Conservation (phyloP, 2,797 vertebrate species). For the Anguilla obscura region DNA sequence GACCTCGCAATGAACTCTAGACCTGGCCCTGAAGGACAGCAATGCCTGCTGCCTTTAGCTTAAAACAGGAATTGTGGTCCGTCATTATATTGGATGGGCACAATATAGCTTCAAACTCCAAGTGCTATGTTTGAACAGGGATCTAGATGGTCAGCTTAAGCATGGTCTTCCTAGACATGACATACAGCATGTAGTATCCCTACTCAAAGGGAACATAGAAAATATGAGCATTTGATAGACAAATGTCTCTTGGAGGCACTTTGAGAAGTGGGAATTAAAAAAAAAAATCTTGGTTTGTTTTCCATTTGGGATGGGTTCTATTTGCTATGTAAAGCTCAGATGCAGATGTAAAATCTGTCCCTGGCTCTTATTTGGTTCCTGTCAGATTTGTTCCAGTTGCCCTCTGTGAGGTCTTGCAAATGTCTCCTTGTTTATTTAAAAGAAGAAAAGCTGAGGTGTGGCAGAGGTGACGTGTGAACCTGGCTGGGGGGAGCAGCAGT, state of each 20-base stretch:
- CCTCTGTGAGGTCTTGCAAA: not conserved
- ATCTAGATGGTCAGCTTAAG: not conserved
- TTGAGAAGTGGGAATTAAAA: not conserved
- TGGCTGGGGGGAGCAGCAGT: not conserved
- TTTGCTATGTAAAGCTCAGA: slow-evolving; percentile 17
- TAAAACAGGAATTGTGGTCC: not conserved
- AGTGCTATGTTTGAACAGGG: not conserved
- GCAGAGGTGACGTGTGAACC: not conserved
- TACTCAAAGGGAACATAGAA: not conserved
- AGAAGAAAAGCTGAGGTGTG: slow-evolving; percentile 1
- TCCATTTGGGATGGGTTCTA: not conserved
- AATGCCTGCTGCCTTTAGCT: not conserved
- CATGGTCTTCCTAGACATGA: not conserved
- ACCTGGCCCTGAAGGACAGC: not conserved
- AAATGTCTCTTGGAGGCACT: not conserved
- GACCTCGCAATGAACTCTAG: not conserved
- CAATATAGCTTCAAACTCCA: not conserved
- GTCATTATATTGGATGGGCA: not conserved
- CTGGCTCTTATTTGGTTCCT: slow-evolving; percentile 8
- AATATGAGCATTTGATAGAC: slow-evolving; percentile 4
- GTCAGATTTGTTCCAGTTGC: not conserved
- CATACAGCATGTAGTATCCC: too few relatives aligned
- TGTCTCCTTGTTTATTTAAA: not conserved
- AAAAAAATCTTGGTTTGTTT: not conserved
- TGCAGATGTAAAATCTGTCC: not conserved